These are phyloP conservation scores for Loripinus fragilis DNA, from an alignment of 2,888 invertebrate species.

Conservation along the genomic window DNA sequence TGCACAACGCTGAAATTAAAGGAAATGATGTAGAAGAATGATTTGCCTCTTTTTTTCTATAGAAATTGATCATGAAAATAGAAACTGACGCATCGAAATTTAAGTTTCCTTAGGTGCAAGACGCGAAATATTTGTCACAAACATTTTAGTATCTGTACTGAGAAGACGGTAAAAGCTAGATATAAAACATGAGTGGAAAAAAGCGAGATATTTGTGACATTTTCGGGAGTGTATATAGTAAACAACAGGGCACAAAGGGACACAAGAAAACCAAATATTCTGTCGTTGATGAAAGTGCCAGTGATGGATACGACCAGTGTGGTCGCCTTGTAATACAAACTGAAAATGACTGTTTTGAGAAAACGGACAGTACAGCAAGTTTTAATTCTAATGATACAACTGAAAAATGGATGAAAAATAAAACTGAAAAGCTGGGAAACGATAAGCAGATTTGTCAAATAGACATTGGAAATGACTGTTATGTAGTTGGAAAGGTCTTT, in stretches of 20 bases:
- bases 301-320: neutral
- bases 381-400: neutral
- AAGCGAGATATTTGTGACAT: no score
- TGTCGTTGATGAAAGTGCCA: neutral
- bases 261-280: neutral
- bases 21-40: no score
- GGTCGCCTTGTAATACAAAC: neutral
- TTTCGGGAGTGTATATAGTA: no score
- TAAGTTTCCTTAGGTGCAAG: no score
- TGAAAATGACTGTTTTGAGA: neutral
- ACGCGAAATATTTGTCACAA: no score
- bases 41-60: no score
- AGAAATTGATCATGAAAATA: no score
- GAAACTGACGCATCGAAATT: no score
- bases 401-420: neutral
- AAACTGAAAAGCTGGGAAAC: neutral
- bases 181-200: no score
- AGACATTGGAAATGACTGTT: neutral
- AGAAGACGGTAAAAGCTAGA: no score
- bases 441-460: neutral
- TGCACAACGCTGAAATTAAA: no score
- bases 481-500: conserved; percentile 11
- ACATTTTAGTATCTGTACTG: no score
- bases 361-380: neutral
- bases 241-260: neutral